Evolutionary conservation across 2,797 vertebrate genomes (phyloP), one percentile per base, ranked within the genome.

Genomic region (Jordanella pulchra): DNA sequence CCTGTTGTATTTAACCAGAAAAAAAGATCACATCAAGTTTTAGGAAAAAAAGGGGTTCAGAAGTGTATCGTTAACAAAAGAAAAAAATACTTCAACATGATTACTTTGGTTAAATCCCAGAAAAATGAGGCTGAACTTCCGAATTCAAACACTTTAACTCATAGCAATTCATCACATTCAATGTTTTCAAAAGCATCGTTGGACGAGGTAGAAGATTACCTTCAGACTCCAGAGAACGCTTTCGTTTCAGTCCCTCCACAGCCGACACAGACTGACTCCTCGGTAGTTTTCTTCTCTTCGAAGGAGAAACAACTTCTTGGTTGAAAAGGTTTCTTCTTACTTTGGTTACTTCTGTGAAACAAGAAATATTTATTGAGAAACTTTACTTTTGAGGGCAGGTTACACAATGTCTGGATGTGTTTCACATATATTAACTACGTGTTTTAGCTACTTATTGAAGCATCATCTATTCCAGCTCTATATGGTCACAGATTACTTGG

Each of bases 261-360:
- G 94, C 94, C 0, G 97, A 98, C 1, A 98, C 96, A 21, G 97
- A 99, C 66, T 92, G 95, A 77, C 97, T 99, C 80, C 97, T 92
- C 0, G 95, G 94, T 82, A 99, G 91, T 83, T 94, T 96, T 45
- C 86, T 87, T 45, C 88, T 96, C 92, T 96, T 97, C 0, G 95
- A 93, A 3, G 95, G 94, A 14, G 97, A 96, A 61, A 86, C 65
- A 0, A 89, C 79, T 79, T 95, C 92, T 82, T 96, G 93, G 73
- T 96, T 97, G 92, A 99, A 99, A 56, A 99, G 94, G 78, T 98
- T 99, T 86, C 97, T 95, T 84, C 97, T 94, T 58, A 98, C 97
- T 79, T 97, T 99, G 23, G 96, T 99, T 74, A 98, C 96, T 86
- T 98, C 97, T 98, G 89, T 73, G 73, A 83, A 77, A 65, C 76